Conservation (phyloP, 2,113 vertebrate species). For the Falco punctatus region DNA sequence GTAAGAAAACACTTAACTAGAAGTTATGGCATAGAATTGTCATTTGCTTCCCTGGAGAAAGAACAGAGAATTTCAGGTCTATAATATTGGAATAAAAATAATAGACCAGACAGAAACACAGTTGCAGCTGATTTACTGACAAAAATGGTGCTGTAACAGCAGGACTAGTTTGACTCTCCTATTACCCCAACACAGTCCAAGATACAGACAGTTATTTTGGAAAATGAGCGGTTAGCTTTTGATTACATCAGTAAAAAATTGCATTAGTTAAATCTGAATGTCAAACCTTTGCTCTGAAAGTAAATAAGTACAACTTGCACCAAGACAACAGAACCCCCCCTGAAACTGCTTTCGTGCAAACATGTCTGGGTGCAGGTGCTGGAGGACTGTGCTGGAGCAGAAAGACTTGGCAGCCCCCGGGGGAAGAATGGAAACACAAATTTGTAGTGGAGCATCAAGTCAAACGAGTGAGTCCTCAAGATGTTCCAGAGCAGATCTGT, state of each 20-base stretch:
- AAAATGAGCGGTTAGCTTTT: background rate
- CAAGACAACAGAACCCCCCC: background rate
- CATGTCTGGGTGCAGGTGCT: fast-evolving
- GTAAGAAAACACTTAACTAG: background rate
- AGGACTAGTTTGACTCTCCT: background rate
- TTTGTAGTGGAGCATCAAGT: background rate
- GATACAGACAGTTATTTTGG: background rate
- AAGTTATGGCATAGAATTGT: background rate
- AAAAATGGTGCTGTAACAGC: background rate
- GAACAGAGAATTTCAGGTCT: background rate
- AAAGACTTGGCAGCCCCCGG: background rate
- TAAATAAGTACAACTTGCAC: background rate
- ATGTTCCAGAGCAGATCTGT: background rate
- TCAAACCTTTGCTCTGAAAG: background rate
- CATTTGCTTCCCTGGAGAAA: background rate
- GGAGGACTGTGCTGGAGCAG: background rate
- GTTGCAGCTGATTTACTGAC: background rate
- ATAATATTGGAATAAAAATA: conserved; percentile 8
- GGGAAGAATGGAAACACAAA: background rate
- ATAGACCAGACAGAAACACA: background rate
- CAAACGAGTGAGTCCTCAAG: background rate
- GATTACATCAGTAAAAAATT: background rate
- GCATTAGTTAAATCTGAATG: background rate
- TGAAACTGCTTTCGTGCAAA: background rate
- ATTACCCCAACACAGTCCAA: background rate